Conservation (phyloP, 2,888 invertebrate species). For the Crematogaster levior region DNA sequence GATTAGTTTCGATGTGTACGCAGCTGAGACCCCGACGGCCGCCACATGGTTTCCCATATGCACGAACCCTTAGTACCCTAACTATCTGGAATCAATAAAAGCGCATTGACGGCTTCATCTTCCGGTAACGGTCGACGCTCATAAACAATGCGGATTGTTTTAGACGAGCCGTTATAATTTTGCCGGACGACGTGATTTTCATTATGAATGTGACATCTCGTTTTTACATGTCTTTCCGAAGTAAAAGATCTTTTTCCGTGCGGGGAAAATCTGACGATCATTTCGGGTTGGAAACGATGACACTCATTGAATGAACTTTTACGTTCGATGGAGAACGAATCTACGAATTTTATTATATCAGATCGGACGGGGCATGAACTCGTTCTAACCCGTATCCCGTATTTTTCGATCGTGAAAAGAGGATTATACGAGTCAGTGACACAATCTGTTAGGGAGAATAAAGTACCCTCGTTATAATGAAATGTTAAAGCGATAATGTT, state of each 20-base stretch:
- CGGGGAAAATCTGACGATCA: background rate
- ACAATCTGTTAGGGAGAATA: slow-evolving; percentile 45
- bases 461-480: slow-evolving; percentile 58
- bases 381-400: slow-evolving; percentile 36
- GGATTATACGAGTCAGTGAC: slow-evolving; percentile 45
- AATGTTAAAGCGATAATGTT: slow-evolving; percentile 65
- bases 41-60: slow-evolving; percentile 41
- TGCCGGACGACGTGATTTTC: background rate
- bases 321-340: background rate
- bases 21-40: slow-evolving; percentile 74
- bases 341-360: slow-evolving; percentile 26
- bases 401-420: slow-evolving; percentile 40
- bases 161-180: slow-evolving; percentile 3
- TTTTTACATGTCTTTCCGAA: background rate
- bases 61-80: slow-evolving; percentile 51
- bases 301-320: background rate
- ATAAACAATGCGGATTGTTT: slow-evolving; percentile 41
- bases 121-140: slow-evolving; percentile 10
- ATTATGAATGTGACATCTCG: background rate
- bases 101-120: slow-evolving; percentile 28
- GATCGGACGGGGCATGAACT: background rate
- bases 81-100: slow-evolving; percentile 64
- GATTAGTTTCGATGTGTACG: slow-evolving; percentile 77
- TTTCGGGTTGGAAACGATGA: slow-evolving; percentile 1
- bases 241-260: background rate